phyloP scores from a whole-genome alignment of 2,113 vertebrate genomes.

The human region GRCh38 chr16:74934001-74934500 shows the following conservation, averaged over 20 bases:
- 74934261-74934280: background rate
- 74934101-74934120: background rate
- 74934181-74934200: background rate
- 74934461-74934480: background rate
- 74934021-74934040: background rate
- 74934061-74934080: background rate
- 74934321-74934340: background rate
- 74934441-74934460: background rate
- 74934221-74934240: background rate
- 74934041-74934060: background rate
- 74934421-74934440: background rate
- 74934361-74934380: background rate
- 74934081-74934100: background rate
- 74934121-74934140: background rate
- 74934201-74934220: background rate
- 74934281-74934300: background rate
- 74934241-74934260: background rate
- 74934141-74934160: constrained; percentile 12
- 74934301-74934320: background rate
- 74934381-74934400: background rate
- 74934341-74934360: background rate
- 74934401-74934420: background rate
- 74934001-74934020: background rate
- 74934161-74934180: background rate
- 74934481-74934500: background rate